Percentiles rank a stretch among this genome's conserved stretches.
phyloP scores from a whole-genome alignment of 1,140 invertebrate species.

The Ceratoteleas bidentatus region DNA sequence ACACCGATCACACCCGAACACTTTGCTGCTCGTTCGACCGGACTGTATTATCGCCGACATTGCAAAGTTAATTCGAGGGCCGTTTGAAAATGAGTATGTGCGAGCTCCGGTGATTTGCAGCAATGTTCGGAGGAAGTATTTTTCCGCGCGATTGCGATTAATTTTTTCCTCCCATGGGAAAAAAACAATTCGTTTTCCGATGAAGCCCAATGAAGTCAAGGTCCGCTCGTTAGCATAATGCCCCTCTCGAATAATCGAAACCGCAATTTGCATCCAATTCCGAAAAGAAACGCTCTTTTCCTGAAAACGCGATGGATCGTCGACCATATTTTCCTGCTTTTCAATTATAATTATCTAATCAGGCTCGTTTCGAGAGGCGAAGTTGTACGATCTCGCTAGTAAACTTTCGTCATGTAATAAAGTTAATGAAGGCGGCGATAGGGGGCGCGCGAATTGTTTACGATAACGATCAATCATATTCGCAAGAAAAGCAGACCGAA shows the following conservation, averaged over 20 bases:
- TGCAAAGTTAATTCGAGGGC: background rate
- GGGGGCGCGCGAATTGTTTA: conserved; percentile 26
- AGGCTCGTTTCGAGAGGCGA: too few relatives aligned
- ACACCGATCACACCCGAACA: too few relatives aligned
- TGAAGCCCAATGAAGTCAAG: conserved; percentile 35
- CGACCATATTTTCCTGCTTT: too few relatives aligned
- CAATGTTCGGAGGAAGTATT: background rate
- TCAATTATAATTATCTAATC: too few relatives aligned
- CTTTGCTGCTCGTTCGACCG: too few relatives aligned
- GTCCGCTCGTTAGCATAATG: conserved; percentile 35
- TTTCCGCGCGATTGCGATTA: background rate
- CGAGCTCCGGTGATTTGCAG: background rate
- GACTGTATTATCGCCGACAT: background rate
- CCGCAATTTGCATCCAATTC: too few relatives aligned
- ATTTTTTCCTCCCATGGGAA: background rate
- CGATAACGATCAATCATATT: conserved; percentile 57
- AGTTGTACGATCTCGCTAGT: too few relatives aligned
- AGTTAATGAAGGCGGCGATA: conserved; percentile 32
- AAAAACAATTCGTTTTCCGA: conserved; percentile 13
- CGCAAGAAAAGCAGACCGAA: conserved; percentile 38
- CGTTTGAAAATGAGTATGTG: background rate
- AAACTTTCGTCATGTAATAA: conserved; percentile 28
- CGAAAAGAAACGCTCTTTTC: too few relatives aligned
- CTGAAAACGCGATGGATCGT: too few relatives aligned
- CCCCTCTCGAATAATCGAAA: too few relatives aligned